Conservation (phyloP, 2,888 invertebrate genomes). For the Chloroclystis v-ata region DNA sequence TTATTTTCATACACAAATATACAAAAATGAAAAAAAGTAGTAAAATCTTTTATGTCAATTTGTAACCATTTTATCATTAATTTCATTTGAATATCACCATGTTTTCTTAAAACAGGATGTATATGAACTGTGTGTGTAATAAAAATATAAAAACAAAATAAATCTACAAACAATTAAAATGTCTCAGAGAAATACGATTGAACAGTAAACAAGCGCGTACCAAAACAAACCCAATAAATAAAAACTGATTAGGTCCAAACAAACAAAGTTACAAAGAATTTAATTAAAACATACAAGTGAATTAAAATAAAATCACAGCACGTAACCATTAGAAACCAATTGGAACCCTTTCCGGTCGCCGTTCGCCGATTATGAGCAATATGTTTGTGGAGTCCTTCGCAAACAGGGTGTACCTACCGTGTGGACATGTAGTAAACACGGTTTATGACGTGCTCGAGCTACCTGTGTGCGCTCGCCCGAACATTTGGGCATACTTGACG, state of each 20-base stretch:
- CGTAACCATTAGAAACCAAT: constrained; percentile 29
- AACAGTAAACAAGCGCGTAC: no score
- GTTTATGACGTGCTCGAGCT: constrained; percentile 32
- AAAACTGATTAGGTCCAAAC: neutral
- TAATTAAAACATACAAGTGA: constrained; percentile 1
- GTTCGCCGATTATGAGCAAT: constrained; percentile 35
- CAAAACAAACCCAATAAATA: no score
- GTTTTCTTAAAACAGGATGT: no score
- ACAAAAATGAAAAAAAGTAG: no score
- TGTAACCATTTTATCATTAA: no score
- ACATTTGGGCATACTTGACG: constrained; percentile 28
- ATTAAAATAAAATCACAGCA: constrained; percentile 1
- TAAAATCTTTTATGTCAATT: no score
- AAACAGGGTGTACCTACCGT: constrained; percentile 33
- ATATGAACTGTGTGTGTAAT: no score
- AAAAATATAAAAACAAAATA: no score
- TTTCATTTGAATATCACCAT: no score
- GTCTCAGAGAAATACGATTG: no score
- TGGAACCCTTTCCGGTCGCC: constrained; percentile 22
- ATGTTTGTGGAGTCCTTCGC: constrained; percentile 39
- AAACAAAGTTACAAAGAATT: neutral
- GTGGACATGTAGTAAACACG: constrained; percentile 36
- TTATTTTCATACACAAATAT: no score
- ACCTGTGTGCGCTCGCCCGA: constrained; percentile 28
- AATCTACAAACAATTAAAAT: no score